phyloP scores from a whole-genome alignment of 1,140 invertebrate species.

The Formica selysi region DNA sequence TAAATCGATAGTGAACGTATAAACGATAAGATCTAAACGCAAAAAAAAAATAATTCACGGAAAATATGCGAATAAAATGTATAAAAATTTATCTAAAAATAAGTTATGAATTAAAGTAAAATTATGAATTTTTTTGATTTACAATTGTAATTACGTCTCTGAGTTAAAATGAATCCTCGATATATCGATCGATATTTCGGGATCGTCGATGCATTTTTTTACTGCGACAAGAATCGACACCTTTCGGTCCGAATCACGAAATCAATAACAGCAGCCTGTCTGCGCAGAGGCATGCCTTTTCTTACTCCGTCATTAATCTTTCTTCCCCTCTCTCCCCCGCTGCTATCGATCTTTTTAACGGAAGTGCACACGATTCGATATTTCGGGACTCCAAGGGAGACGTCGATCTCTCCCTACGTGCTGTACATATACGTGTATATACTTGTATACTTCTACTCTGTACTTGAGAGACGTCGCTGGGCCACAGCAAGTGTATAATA shows the following conservation, averaged over 20 bases:
- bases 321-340: background rate
- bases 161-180: background rate
- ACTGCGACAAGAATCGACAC: constrained; percentile 10
- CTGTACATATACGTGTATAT: constrained; percentile 80
- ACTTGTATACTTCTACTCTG: constrained; percentile 74
- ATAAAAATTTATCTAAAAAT: too few species aligned
- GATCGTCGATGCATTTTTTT: constrained; percentile 14
- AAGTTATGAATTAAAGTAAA: background rate
- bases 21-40: background rate
- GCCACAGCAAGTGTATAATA: constrained; percentile 73
- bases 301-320: constrained; percentile 65
- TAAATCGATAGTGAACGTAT: background rate
- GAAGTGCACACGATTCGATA: constrained; percentile 67
- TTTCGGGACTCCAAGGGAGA: constrained; percentile 56
- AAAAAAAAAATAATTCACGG: background rate
- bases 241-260: constrained; percentile 44
- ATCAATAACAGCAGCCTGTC: constrained; percentile 53
- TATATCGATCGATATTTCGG: background rate
- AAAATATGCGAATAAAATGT: background rate
- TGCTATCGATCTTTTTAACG: constrained; percentile 62
- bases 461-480: constrained; percentile 60
- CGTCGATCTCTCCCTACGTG: constrained; percentile 40
- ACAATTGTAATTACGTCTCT: background rate
- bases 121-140: background rate
- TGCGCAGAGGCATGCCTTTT: constrained; percentile 73